Conservation (phyloP, 2,888 invertebrate species). For the Malthinus seriepunctatus region DNA sequence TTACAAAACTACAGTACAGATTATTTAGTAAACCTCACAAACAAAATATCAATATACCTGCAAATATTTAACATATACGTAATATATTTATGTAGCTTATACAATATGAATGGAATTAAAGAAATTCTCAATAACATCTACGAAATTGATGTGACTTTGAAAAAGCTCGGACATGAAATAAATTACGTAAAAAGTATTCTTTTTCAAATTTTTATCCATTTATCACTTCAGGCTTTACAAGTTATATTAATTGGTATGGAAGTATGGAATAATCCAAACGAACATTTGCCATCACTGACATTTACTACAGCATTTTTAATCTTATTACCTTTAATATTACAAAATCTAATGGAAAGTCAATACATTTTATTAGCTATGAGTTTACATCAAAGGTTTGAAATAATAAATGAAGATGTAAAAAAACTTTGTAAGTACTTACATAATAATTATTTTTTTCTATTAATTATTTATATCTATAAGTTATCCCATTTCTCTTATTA, state of each 20-base stretch:
- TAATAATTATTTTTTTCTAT: neutral
- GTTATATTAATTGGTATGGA: slow-evolving; percentile 1
- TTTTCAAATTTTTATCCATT: neutral
- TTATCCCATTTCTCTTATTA: no score
- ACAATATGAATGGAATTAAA: neutral
- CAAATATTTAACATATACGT: slow-evolving; percentile 2
- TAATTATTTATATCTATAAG: no score
- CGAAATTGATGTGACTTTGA: neutral
- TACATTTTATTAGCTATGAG: slow-evolving; percentile 4
- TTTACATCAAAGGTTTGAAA: slow-evolving; percentile 1
- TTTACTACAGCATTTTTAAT: neutral
- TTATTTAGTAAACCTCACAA: neutral
- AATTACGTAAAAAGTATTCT: slow-evolving; percentile 3
- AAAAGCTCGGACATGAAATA: slow-evolving; percentile 5
- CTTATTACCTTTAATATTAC: slow-evolving; percentile 4
- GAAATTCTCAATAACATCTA: neutral
- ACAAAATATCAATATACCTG: neutral
- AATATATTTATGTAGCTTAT: slow-evolving; percentile 7
- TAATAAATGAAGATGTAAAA: neutral
- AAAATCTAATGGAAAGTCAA: slow-evolving; percentile 13
- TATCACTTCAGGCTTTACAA: slow-evolving; percentile 6
- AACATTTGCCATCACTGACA: neutral
- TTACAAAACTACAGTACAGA: neutral
- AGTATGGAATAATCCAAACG: slow-evolving; percentile 8
- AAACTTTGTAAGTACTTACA: neutral